Conservation (phyloP, 2,797 vertebrate species). For the Psittacula derbiana region DNA sequence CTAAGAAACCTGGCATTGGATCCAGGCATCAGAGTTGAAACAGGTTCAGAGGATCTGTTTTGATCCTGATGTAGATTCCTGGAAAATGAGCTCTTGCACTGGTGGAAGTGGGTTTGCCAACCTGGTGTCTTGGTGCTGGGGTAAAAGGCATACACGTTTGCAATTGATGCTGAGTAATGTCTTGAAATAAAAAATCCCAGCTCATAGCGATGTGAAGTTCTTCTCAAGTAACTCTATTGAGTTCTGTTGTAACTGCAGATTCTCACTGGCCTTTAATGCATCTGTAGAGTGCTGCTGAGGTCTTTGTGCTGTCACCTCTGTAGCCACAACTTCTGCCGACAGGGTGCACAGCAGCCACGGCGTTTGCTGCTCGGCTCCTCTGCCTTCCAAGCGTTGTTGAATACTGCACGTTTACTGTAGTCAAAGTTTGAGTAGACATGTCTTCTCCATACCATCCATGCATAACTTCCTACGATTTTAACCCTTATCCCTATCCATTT, state of each 20-base stretch:
- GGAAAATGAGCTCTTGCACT: not conserved
- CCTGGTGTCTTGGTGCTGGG: not conserved
- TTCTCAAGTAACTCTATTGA: not conserved
- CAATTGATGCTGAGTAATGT: not conserved
- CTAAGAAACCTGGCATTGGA: accelerated
- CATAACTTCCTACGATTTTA: not conserved
- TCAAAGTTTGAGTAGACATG: not conserved
- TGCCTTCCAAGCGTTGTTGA: not conserved
- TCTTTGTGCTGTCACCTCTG: not conserved
- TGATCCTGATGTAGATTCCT: not conserved
- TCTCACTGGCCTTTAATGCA: not conserved
- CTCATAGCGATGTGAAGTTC: not conserved
- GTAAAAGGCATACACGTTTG: not conserved
- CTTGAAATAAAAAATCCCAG: not conserved
- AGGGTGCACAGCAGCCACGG: accelerated
- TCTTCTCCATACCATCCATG: not conserved
- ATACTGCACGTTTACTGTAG: no score
- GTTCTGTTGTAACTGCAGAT: not conserved
- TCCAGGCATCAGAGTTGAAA: not conserved
- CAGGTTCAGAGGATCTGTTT: not conserved
- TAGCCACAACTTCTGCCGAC: not conserved
- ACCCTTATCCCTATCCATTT: not conserved
- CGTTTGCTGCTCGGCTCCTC: not conserved
- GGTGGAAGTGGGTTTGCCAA: not conserved
- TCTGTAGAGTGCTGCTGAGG: not conserved